Conservation (phyloP, 2,113 vertebrate species). For the Paracanthobrama guichenoti region DNA sequence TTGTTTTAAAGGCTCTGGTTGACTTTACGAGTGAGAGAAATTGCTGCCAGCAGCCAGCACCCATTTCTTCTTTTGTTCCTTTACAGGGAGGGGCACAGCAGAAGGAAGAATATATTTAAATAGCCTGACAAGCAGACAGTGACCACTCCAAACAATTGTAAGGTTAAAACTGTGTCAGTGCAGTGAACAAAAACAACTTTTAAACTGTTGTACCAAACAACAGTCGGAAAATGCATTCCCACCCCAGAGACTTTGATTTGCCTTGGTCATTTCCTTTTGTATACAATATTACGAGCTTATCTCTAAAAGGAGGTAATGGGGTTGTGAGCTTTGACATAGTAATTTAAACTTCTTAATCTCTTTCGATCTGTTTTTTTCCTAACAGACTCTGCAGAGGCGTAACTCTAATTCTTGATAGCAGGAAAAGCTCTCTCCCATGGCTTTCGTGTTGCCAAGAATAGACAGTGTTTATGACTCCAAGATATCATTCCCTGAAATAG, state of each 20-base stretch:
- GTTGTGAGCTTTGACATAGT: neutral
- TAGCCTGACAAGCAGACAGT: constrained; percentile 6
- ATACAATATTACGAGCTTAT: neutral
- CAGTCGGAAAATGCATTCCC: neutral
- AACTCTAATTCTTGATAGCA: neutral
- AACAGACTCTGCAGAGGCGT: neutral
- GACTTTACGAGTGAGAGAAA: constrained; percentile 42
- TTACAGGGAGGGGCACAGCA: constrained; percentile 42
- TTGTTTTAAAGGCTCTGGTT: constrained; percentile 46
- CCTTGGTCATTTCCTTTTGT: neutral
- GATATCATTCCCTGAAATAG: constrained; percentile 48
- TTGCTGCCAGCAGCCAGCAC: constrained; percentile 31
- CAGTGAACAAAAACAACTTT: constrained; percentile 38
- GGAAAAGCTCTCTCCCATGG: constrained; percentile 17
- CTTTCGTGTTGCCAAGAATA: constrained; percentile 43
- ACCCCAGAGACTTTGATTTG: neutral
- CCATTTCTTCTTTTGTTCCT: constrained; percentile 45
- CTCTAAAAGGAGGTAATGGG: constrained; percentile 25
- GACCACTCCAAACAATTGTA: constrained; percentile 24
- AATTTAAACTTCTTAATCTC: constrained; percentile 25
- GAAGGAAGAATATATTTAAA: constrained; percentile 42
- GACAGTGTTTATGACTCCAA: constrained; percentile 21
- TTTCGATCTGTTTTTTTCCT: constrained; percentile 19
- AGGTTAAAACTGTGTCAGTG: constrained; percentile 17
- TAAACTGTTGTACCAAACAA: neutral